Evolutionary conservation across 2,113 vertebrate species (phyloP).

Genomic region (Axis porcinus): DNA sequence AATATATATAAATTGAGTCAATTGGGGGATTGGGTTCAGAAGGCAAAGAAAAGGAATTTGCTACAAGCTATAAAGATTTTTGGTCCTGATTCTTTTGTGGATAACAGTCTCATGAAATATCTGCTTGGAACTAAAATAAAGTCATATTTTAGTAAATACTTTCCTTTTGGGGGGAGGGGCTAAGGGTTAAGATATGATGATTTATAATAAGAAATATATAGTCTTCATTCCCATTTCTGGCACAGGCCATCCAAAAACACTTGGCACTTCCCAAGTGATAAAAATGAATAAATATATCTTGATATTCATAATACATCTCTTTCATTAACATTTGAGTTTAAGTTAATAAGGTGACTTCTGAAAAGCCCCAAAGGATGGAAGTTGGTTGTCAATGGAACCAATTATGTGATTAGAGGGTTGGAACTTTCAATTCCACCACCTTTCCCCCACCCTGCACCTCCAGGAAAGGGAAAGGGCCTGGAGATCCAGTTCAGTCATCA

Average conservation of each 20-base stretch:
- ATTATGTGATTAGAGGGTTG: background rate
- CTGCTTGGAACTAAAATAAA: background rate
- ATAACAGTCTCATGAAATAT: background rate
- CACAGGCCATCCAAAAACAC: background rate
- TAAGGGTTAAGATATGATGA: background rate
- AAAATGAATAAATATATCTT: background rate
- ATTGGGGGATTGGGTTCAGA: fast-evolving
- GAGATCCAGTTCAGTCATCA: background rate
- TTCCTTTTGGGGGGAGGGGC: background rate
- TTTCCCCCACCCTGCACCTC: background rate
- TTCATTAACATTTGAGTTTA: background rate
- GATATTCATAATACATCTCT: background rate
- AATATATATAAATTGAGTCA: background rate
- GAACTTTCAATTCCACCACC: background rate
- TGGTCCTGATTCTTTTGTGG: background rate
- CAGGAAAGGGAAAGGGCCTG: background rate
- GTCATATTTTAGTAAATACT: background rate
- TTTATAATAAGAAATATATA: background rate
- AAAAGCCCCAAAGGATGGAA: background rate
- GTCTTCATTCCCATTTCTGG: background rate
- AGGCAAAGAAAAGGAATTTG: background rate
- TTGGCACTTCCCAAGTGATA: background rate
- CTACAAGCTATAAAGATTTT: background rate
- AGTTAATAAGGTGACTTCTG: background rate
- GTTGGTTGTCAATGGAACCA: background rate